phyloP scores from a whole-genome alignment of 2,888 invertebrate genomes.

The Clistopyga incitator region DNA sequence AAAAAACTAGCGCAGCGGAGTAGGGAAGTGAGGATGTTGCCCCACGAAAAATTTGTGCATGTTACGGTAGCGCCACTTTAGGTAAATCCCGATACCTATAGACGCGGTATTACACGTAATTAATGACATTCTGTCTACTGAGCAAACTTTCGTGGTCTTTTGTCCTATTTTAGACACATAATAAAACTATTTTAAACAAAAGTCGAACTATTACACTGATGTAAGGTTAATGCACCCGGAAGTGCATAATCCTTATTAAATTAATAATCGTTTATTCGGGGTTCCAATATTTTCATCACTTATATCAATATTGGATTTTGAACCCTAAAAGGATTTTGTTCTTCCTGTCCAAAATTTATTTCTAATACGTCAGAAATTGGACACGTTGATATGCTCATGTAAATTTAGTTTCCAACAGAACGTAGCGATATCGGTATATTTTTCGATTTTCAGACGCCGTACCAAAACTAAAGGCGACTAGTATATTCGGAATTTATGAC shows the following conservation, averaged over 20 bases:
- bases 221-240: neutral
- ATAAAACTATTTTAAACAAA: neutral
- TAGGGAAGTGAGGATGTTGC: slow-evolving; percentile 24
- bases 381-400: too few species aligned
- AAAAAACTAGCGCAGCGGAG: slow-evolving; percentile 29
- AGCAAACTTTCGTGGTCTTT: neutral
- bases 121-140: neutral
- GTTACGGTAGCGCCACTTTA: slow-evolving; percentile 12
- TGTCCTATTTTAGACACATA: neutral
- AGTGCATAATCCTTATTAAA: too few species aligned
- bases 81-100: neutral
- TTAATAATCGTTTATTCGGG: too few species aligned
- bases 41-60: slow-evolving; percentile 39
- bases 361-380: too few species aligned
- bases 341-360: too few species aligned
- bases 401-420: too few species aligned
- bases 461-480: neutral
- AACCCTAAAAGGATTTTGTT: neutral
- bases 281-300: neutral
- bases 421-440: too few species aligned
- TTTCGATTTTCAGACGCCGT: neutral
- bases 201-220: neutral
- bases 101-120: neutral
- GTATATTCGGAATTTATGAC: neutral
- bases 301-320: neutral